Evolutionary conservation across 2,888 invertebrate genomes (phyloP).

Genomic region (Amphipyra berbera): DNA sequence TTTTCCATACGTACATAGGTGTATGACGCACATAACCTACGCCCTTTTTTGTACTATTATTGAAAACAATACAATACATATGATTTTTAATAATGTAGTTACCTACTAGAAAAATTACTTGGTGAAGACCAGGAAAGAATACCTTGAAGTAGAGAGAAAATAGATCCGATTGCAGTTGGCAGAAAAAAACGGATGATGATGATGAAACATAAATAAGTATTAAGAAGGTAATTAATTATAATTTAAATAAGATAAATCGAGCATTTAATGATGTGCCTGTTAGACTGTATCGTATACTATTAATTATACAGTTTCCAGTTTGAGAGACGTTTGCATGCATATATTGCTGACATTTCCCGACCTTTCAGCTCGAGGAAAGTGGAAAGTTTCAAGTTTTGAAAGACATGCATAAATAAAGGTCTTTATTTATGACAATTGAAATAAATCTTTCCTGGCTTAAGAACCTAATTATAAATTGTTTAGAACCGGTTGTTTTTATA

Average conservation of each 20-base stretch:
- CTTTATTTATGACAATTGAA: slow-evolving; percentile 46
- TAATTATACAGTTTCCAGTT: slow-evolving; percentile 50
- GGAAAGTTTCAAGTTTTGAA: slow-evolving; percentile 48
- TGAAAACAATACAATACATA: too few relatives aligned
- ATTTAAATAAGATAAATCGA: slow-evolving; percentile 45
- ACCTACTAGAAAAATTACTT: too few relatives aligned
- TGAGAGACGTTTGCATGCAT: slow-evolving; percentile 54
- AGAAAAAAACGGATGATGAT: background rate
- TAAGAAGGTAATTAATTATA: slow-evolving; percentile 32
- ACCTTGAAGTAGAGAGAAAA: too few relatives aligned
- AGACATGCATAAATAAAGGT: slow-evolving; percentile 40
- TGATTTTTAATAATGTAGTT: too few relatives aligned
- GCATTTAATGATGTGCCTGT: slow-evolving; percentile 49
- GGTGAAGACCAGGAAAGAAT: too few relatives aligned
- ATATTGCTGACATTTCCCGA: slow-evolving; percentile 54
- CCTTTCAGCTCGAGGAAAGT: slow-evolving; percentile 34
- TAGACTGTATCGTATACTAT: slow-evolving; percentile 40
- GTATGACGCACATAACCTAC: background rate
- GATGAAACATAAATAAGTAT: slow-evolving; percentile 12
- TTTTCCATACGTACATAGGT: too few relatives aligned
- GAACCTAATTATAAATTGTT: background rate
- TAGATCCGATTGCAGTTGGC: background rate
- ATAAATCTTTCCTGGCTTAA: slow-evolving; percentile 16
- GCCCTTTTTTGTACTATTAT: background rate
- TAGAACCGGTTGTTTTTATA: background rate